A percentile compares a stretch with the other conserved stretches of the same genome.
These are phyloP conservation scores for Lemur catta DNA, from an alignment of 2,797 vertebrate species.

Conservation along the genomic window DNA sequence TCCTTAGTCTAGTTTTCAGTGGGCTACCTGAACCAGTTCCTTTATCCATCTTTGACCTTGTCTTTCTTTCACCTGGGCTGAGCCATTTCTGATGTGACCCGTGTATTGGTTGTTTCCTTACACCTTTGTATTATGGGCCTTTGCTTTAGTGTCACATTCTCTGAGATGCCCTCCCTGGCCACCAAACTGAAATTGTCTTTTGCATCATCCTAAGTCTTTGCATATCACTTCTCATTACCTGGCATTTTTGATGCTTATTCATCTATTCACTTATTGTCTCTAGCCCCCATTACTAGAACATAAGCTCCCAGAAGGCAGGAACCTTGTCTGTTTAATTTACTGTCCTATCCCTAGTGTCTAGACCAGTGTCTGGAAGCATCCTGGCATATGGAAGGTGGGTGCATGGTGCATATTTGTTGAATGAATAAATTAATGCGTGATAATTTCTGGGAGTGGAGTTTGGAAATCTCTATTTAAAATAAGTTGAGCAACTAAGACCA, in stretches of 20 bases:
- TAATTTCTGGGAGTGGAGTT: background rate
- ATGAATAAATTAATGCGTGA: slow-evolving; percentile 20
- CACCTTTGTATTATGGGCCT: background rate
- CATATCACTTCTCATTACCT: background rate
- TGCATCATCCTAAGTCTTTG: background rate
- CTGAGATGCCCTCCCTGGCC: background rate
- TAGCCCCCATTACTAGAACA: background rate
- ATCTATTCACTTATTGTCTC: background rate
- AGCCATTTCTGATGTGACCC: background rate
- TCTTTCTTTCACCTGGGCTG: background rate
- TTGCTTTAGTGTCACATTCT: background rate
- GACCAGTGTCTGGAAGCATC: background rate
- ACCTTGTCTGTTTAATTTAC: background rate
- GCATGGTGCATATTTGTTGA: background rate
- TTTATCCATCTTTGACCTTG: background rate
- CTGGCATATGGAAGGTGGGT: background rate
- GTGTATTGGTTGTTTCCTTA: background rate
- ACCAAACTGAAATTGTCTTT: background rate
- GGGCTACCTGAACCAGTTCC: background rate
- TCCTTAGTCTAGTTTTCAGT: background rate
- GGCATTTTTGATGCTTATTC: background rate
- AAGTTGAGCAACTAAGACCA: background rate
- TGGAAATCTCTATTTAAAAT: slow-evolving; percentile 37
- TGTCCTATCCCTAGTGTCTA: background rate
- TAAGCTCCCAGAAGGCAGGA: background rate